Evolutionary conservation across 2,888 invertebrate species (phyloP), one percentile per base, ranked within the genome.

Genomic region (Stomorhina lunata): DNA sequence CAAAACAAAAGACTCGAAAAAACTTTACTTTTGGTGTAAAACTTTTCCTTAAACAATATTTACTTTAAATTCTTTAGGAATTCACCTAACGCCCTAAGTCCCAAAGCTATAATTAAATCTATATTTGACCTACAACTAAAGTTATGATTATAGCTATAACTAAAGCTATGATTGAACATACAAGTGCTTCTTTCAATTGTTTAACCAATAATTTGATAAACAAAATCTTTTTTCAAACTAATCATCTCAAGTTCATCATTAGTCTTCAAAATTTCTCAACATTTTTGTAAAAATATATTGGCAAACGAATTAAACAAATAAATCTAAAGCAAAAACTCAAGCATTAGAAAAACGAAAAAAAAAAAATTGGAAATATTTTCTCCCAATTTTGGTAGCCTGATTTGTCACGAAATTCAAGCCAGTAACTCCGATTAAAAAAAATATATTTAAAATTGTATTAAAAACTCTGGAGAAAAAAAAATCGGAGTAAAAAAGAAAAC

Each of bases 331-430:
- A 61, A 27, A 48, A 69, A 76, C 22, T 29, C 40, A 71, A 59
- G 43, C 29, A 59, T 50, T 5, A 57, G 48, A 37, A 20, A 7
- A 72, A 61, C 2, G 15, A 48, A 68, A 65, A 55, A 34, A 53
- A 50, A 43, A 65, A 45, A 75, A 37, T 9, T 17, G 10, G 0
- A 71, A 81, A 73, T 78, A 79, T 87, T 87, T 86, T 87, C 87
- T 86, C 84, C 89, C 90, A 89, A 90, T 90, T 90, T 89, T 90
- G 90, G 90, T 88, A 89, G 90, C 88, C 88, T 88, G 90, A 90
- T 89, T 90, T 90, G 90, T 90, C 90, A 90, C 90, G 90, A 90
- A 86, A 84, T 89, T 87, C 84, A 85, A 85, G 40, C 65, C 78
- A 83, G 37, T 37, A 29, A 25, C n/a, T n/a, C n/a, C 7, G 34